These are phyloP conservation scores for Protaetia brevitarsis DNA, from an alignment of 1,140 invertebrate genomes.

Conservation along the genomic window DNA sequence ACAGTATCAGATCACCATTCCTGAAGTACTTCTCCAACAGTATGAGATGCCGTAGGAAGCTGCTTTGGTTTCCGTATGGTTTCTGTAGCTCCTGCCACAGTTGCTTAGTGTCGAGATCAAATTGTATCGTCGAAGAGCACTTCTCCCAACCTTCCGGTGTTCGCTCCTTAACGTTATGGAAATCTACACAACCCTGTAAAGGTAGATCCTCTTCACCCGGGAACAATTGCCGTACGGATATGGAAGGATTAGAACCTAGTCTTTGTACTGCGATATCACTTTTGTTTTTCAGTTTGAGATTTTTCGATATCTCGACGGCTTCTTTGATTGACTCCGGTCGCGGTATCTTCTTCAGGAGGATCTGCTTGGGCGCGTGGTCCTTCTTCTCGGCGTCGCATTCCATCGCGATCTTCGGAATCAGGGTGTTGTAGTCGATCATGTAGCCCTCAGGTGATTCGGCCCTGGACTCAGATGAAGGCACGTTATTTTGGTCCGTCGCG, in stretches of 20 bases:
- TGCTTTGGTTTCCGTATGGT: conserved; percentile 81
- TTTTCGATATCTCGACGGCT: conserved; percentile 42
- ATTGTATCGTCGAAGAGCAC: conserved; percentile 72
- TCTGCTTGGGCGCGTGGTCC: conserved; percentile 27
- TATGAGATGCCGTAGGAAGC: conserved; percentile 75
- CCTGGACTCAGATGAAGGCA: conserved; percentile 37
- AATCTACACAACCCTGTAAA: conserved; percentile 69
- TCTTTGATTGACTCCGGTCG: conserved; percentile 37
- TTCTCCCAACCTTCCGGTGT: conserved; percentile 80
- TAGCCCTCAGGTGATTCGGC: conserved; percentile 41
- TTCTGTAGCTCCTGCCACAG: conserved; percentile 77
- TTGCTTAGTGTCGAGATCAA: conserved; percentile 74
- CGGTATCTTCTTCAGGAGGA: conserved; percentile 29
- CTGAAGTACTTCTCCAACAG: conserved; percentile 76
- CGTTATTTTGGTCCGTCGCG: conserved; percentile 32
- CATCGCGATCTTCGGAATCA: conserved; percentile 46
- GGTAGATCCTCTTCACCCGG: conserved; percentile 78
- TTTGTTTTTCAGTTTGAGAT: conserved; percentile 35
- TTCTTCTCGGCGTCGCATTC: conserved; percentile 45
- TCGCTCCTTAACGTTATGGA: conserved; percentile 59
- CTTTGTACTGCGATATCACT: conserved; percentile 44
- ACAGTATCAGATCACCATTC: conserved; percentile 70
- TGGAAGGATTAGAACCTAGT: conserved; percentile 71
- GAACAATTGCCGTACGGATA: conserved; percentile 74
- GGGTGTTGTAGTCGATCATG: conserved; percentile 45